Evolutionary conservation across 2,888 invertebrate genomes (phyloP).

Genomic region (Hofmannophila pseudospretella): DNA sequence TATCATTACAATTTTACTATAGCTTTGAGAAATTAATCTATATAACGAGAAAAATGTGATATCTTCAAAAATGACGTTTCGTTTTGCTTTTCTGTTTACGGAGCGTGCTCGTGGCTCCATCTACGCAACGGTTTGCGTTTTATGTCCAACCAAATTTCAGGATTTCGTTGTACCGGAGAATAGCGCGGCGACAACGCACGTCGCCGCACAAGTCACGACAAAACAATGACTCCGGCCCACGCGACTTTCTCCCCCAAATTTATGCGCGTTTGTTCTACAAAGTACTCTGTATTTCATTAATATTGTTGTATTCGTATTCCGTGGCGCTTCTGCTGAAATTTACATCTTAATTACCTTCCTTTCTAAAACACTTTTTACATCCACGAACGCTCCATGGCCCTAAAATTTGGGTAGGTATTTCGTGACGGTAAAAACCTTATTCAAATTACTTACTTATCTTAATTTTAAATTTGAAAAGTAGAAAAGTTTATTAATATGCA

Average conservation of each 20-base stretch:
- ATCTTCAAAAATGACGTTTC: no score
- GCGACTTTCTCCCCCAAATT: conserved; percentile 18
- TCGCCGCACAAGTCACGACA: no score
- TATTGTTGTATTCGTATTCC: conserved; percentile 16
- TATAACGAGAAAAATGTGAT: no score
- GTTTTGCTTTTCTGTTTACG: no score
- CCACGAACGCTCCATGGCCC: conserved; percentile 10
- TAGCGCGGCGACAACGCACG: no score
- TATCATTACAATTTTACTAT: no score
- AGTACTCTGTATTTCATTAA: conserved; percentile 25
- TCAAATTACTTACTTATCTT: conserved; percentile 29
- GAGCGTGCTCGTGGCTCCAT: no score
- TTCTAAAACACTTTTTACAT: conserved; percentile 21
- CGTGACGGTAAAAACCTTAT: conserved; percentile 28
- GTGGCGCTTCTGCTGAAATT: conserved; percentile 20
- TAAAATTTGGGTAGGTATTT: conserved; percentile 20
- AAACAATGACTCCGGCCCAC: no score
- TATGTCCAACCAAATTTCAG: no score
- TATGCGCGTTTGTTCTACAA: conserved; percentile 21
- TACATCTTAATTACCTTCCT: conserved; percentile 31
- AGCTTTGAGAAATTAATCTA: no score
- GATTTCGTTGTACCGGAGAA: no score
- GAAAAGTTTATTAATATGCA: conserved; percentile 30
- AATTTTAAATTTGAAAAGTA: conserved; percentile 32
- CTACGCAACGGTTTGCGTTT: no score